Base-by-base conservation (phyloP, 2,888 invertebrate species). In the Gymnoscelis rufifasciata region DNA sequence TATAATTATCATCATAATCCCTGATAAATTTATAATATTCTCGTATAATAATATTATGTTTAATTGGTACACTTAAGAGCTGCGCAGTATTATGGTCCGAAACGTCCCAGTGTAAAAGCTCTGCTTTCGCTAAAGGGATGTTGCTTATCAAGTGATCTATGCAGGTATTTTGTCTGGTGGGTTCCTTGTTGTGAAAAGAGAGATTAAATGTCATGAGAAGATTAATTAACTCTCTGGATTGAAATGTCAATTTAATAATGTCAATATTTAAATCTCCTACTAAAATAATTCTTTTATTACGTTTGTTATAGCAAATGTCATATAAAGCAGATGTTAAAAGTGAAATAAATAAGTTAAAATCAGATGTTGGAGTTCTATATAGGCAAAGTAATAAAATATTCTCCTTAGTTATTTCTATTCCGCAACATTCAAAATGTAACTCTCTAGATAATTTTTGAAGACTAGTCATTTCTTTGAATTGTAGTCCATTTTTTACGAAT, bases 21-120 rank as follows among this genome's bases (percentile, higher is more conserved):
- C 38, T 38, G 2, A 2, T 28, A 13, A 7, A 6, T 5, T 14
- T 14, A 12, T 28, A 26, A 14, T 38, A 28, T 13, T 28, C 12
- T 1, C 1, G 3, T 3, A 13, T 6, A 1, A n/a, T n/a, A 7
- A 11, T 8, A 14, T 38, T 38, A 13, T 1, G 7, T 38, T 28
- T 27, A 5, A 14, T n/a, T 3, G 38, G 38, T 14, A 38, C 14
- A n/a, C n/a, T 27, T 3, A 38, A n/a, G 1, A 38, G 7, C 26
- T 37, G 37, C 4, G 37, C 26, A 2, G 37, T 37, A 26, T 37
- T 26, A 26, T 37, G 37, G 14, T 37, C 37, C n/a, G 37, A 37
- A 8, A 37, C 26, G 1, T 8, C 26, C 37, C 37, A 37, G 13
- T 37, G 37, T 13, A 26, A 7, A 5, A 37, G 37, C 12, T 37